phyloP scores from a whole-genome alignment of 2,888 invertebrate species.

The Drosophila kambysellisi region DNA sequence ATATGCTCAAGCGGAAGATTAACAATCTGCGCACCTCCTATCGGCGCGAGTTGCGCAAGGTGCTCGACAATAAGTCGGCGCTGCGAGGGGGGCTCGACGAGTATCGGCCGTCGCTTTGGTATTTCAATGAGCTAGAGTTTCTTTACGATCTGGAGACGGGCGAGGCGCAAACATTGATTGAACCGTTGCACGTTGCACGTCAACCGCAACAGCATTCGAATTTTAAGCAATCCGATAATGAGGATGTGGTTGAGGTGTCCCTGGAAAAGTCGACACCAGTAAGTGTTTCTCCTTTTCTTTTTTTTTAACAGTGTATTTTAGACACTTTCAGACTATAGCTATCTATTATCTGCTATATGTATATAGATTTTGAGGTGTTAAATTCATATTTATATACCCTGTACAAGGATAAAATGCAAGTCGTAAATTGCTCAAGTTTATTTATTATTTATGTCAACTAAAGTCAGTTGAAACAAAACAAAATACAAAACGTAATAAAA shows the following conservation, averaged over 20 bases:
- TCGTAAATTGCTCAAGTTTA: no score
- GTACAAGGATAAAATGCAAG: no score
- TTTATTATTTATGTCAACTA: no score
- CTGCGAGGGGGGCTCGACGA: constrained; percentile 18
- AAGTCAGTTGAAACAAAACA: no score
- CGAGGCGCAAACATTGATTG: constrained; percentile 36
- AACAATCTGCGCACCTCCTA: constrained; percentile 73
- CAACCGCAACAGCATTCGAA: background rate
- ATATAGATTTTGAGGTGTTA: background rate
- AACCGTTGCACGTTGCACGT: background rate
- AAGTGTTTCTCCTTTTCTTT: constrained; percentile 1
- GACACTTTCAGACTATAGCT: background rate
- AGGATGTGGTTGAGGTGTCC: constrained; percentile 17
- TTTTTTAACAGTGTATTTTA: background rate
- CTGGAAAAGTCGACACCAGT: constrained; percentile 16
- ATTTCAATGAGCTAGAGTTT: constrained; percentile 66
- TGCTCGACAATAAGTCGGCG: constrained; percentile 38
- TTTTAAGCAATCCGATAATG: constrained; percentile 3
- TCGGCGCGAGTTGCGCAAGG: constrained; percentile 64
- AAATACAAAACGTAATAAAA: no score
- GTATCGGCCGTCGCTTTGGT: constrained; percentile 64
- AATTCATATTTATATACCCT: background rate
- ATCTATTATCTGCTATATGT: background rate
- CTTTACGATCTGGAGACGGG: constrained; percentile 59
- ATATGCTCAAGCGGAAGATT: constrained; percentile 66